Base-by-base conservation (phyloP, 2,888 invertebrate species). In the Clanis bilineata region DNA sequence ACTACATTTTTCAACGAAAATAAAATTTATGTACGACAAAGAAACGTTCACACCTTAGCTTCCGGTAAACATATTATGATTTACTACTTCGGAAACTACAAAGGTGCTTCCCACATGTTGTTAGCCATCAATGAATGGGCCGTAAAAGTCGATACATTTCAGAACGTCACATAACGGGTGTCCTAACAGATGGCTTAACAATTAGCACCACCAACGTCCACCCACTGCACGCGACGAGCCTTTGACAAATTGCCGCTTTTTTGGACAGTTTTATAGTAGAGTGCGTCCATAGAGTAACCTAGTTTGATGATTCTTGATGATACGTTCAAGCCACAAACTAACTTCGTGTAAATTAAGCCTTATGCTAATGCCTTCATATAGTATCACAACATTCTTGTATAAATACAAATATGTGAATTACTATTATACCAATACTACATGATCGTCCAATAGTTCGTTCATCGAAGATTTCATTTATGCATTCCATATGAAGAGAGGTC, bases 161-260 rank as follows among this genome's bases (percentile, higher is more conserved):
- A 15, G 15, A 51, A 28, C 18, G 32, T 10, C 51, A 32, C 18
- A 18, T 28, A 9, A 43, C 44, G 44, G 15, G 51, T 51, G 32
- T 51, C 51, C 28, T 51, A 51, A 51, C 51, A 51, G 28, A 51
- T 51, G 51, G 51, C 39, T 58, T 51, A 12, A 51, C 58, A 58
- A 58, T 58, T 58, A 58, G 47, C 58, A 39, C 51, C 39, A 39
- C 47, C 47, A 22, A 58, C 58, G 58, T 41, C 23, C 58, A 41
- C 58, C 58, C 47, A 58, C 58, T 18, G 51, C 10, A 32, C 15
- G 32, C 15, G 41, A 18, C 51, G 18, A 15, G 5, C 28, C 9
- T 32, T 51, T 10, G 32, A 51, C 57, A 18, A 28, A 36, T 45
- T 57, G 44, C 57, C 28, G 10, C 32, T 28, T 1, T 18, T 18